Conservation (phyloP, 2,113 vertebrate genomes). For the Pygoscelis adeliae region DNA sequence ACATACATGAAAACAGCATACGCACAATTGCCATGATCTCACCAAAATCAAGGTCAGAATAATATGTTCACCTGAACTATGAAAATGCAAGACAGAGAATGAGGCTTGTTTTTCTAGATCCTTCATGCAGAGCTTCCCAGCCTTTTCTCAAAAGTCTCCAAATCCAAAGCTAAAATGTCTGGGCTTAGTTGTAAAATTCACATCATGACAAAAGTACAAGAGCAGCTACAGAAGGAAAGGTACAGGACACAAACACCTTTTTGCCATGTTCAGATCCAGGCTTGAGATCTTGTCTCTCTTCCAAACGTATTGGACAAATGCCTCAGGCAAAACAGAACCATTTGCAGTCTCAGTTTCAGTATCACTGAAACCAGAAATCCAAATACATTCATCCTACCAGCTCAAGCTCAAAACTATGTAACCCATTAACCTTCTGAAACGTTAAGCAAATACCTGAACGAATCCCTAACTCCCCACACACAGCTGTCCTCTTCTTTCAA, state of each 20-base stretch:
- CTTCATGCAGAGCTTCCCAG: background rate
- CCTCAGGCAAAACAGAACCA: background rate
- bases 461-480: background rate
- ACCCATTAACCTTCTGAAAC: background rate
- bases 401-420: background rate
- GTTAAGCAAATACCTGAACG: background rate
- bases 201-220: fast-evolving
- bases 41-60: background rate
- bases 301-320: background rate
- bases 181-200: background rate
- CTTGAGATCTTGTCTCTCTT: background rate
- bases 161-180: background rate
- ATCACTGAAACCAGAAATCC: background rate
- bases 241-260: background rate
- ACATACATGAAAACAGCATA: background rate
- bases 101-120: background rate
- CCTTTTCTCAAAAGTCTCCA: background rate
- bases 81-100: background rate
- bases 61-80: background rate
- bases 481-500: background rate
- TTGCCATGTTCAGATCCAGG: background rate
- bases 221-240: background rate
- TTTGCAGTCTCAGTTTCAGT: background rate
- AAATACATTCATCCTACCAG: background rate
- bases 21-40: background rate